Percentiles rank a stretch among this genome's conserved stretches.
Evolutionary conservation across 2,113 vertebrate genomes (phyloP).

Genomic region (Corydoras maculifer): DNA sequence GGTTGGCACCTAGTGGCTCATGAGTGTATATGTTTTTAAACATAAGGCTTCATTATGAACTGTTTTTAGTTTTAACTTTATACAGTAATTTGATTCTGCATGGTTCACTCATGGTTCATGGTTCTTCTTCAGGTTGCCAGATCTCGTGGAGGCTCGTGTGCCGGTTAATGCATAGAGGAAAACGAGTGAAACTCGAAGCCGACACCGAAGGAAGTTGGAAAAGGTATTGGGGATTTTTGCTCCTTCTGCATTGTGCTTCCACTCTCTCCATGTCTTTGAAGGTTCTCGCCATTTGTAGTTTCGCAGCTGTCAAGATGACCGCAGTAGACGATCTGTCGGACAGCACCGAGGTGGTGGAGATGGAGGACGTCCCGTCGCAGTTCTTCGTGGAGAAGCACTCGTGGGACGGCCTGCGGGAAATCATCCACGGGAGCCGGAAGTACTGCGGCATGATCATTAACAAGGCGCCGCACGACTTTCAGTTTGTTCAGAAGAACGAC

Average conservation of each 20-base stretch:
- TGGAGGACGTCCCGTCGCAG: conserved; percentile 72
- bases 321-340: conserved; percentile 68
- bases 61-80: too few species aligned
- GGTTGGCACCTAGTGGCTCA: too few species aligned
- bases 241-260: too few species aligned
- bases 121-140: conserved; percentile 64
- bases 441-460: conserved; percentile 81
- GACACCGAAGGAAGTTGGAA: conserved; percentile 72
- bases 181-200: conserved; percentile 86
- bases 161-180: conserved; percentile 89
- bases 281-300: conserved; percentile 42
- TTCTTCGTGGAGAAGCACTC: conserved; percentile 88
- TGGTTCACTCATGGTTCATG: background rate
- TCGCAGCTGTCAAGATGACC: conserved; percentile 73
- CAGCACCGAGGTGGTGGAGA: conserved; percentile 71
- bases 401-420: conserved; percentile 83
- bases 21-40: too few species aligned
- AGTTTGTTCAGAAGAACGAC: conserved; percentile 82
- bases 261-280: too few species aligned
- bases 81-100: too few species aligned
- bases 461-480: conserved; percentile 93
- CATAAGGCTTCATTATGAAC: too few species aligned
- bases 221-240: conserved; percentile 61
- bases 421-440: conserved; percentile 91
- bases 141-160: conserved; percentile 68